A percentile compares a stretch with the other conserved stretches of the same genome.
phyloP scores from a whole-genome alignment of 2,797 vertebrate genomes.

The Hippopotamyrus pictus region DNA sequence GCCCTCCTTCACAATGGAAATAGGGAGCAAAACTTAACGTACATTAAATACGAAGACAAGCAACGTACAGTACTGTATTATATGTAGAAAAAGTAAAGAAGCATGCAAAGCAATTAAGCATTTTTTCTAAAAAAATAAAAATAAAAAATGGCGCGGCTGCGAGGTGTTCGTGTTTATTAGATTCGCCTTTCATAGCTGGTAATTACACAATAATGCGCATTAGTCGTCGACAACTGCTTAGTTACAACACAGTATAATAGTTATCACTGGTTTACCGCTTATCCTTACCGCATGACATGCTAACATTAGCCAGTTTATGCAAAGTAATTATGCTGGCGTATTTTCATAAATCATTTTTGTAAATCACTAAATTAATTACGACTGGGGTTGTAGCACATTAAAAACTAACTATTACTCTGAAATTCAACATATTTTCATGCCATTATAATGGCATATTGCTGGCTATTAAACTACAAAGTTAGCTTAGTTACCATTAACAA shows the following conservation, averaged over 20 bases:
- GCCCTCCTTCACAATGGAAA: conserved; percentile 72
- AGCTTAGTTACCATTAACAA: background rate
- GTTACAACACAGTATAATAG: background rate
- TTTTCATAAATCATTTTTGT: background rate
- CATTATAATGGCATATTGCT: background rate
- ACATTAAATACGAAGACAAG: background rate
- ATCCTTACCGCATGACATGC: background rate
- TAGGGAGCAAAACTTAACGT: background rate
- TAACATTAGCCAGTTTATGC: background rate
- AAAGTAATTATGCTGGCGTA: background rate
- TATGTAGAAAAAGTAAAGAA: background rate
- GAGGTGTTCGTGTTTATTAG: background rate
- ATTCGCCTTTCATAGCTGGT: background rate
- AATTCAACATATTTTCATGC: background rate
- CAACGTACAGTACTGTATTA: background rate
- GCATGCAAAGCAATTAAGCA: no score
- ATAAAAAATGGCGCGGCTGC: background rate
- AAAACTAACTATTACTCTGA: background rate
- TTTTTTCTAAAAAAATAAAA: background rate
- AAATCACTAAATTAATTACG: background rate
- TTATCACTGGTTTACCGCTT: background rate
- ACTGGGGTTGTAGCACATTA: background rate
- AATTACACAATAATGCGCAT: background rate
- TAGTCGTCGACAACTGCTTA: background rate
- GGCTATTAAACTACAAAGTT: background rate